Evolutionary conservation across 2,888 invertebrate genomes (phyloP).

Genomic region (Drosophila vallismaia): DNA sequence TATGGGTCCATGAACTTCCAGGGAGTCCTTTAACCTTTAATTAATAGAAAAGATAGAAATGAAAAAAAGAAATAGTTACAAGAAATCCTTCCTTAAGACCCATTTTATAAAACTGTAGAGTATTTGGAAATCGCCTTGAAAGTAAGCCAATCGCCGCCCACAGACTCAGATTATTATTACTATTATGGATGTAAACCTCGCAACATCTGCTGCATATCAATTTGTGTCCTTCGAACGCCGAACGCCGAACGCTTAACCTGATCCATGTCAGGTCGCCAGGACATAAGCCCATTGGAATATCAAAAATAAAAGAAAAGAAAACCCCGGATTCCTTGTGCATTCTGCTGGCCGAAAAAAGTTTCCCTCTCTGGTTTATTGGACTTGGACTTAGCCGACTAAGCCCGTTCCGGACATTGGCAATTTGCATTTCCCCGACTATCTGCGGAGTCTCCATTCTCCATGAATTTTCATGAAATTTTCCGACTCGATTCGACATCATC

Average conservation of each 20-base stretch:
- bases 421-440: slow-evolving; percentile 56
- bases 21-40: too few species aligned
- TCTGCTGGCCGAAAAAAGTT: slow-evolving; percentile 19
- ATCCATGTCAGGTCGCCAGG: slow-evolving; percentile 47
- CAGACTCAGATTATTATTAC: slow-evolving; percentile 73
- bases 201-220: slow-evolving; percentile 79
- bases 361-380: slow-evolving; percentile 28
- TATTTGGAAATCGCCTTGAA: neutral
- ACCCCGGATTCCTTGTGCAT: neutral
- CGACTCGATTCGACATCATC: slow-evolving; percentile 46
- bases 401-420: slow-evolving; percentile 73
- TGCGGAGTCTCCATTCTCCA: neutral
- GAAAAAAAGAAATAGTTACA: too few species aligned
- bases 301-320: neutral
- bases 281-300: slow-evolving; percentile 15
- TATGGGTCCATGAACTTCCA: neutral
- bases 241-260: slow-evolving; percentile 34
- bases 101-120: neutral
- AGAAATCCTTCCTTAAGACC: too few species aligned
- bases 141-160: neutral
- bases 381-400: slow-evolving; percentile 63
- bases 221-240: slow-evolving; percentile 43
- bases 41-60: too few species aligned
- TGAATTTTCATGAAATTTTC: neutral
- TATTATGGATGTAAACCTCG: slow-evolving; percentile 62